These are phyloP conservation scores for Isaurus tuberculatus DNA, from an alignment of 92 coral and sea anemone species.

Conservation along the genomic window DNA sequence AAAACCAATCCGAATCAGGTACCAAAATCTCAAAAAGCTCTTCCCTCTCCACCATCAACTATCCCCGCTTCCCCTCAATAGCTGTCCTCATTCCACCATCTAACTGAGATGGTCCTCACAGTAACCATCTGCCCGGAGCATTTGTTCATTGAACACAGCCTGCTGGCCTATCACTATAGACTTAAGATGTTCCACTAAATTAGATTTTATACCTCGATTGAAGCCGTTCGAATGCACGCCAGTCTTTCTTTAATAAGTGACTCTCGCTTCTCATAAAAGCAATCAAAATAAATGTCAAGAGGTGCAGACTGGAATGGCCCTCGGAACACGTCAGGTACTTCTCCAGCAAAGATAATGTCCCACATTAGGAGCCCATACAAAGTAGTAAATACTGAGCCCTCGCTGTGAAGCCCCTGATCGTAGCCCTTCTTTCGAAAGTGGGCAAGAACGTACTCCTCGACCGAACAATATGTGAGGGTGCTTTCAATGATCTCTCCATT, in stretches of 20 bases:
- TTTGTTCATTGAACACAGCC: no score
- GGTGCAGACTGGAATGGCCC: conserved; percentile 94
- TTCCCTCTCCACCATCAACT: no score
- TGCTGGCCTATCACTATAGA: no score
- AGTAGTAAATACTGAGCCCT: conserved; percentile 82
- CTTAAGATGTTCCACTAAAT: no score
- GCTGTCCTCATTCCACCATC: no score
- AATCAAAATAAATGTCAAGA: conserved; percentile 84
- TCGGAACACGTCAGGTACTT: conserved; percentile 90
- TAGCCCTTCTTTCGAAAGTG: conserved; percentile 91
- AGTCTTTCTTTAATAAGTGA: conserved; percentile 70
- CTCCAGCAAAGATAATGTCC: conserved; percentile 82
- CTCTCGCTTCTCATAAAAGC: conserved; percentile 79
- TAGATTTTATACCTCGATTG: conserved; percentile 78
- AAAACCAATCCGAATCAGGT: no score
- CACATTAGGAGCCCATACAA: conserved; percentile 87
- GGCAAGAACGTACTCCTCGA: conserved; percentile 90
- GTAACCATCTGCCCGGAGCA: no score
- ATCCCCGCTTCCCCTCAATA: no score
- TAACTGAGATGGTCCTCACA: no score
- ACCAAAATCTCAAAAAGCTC: no score
- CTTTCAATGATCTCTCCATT: conserved; percentile 77
- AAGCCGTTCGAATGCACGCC: conserved; percentile 65
- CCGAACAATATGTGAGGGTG: conserved; percentile 78
- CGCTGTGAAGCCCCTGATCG: conserved; percentile 96